Conservation (phyloP, 2,888 invertebrate species). For the Silvanus unidentatus region DNA sequence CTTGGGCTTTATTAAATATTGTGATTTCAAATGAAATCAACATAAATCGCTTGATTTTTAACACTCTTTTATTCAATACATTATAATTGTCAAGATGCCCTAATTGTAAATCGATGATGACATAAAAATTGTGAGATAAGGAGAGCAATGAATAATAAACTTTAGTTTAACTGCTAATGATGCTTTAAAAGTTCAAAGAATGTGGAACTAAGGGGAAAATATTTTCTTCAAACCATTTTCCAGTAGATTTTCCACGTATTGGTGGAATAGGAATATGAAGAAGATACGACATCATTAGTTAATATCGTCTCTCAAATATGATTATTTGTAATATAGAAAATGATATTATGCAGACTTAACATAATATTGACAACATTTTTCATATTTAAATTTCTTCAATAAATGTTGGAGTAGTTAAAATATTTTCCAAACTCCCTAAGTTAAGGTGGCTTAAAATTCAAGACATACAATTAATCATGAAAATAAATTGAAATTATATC, state of each 20-base stretch:
- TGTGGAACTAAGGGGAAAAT: slow-evolving; percentile 16
- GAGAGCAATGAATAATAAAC: slow-evolving; percentile 17
- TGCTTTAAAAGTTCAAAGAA: slow-evolving; percentile 21
- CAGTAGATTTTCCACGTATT: slow-evolving; percentile 28
- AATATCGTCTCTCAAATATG: background rate
- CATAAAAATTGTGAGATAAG: slow-evolving; percentile 15
- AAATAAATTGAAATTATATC: slow-evolving; percentile 7
- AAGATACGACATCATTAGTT: slow-evolving; percentile 23
- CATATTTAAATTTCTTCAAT: no score
- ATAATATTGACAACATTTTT: no score
- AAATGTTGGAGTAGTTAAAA: no score
- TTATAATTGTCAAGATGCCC: no score
- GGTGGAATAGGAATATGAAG: slow-evolving; percentile 24
- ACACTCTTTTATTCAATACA: no score
- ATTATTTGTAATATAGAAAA: background rate
- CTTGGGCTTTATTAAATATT: no score
- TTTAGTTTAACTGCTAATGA: slow-evolving; percentile 23
- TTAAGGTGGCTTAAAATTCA: slow-evolving; percentile 8
- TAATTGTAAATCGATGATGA: slow-evolving; percentile 11
- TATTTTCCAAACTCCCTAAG: no score
- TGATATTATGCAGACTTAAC: no score
- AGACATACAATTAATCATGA: slow-evolving; percentile 12
- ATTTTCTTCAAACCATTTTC: slow-evolving; percentile 27
- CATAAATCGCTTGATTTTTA: no score
- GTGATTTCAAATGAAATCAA: no score